Evolutionary conservation across 2,797 vertebrate species (phyloP).

Genomic region (Calcarius lapponicus): DNA sequence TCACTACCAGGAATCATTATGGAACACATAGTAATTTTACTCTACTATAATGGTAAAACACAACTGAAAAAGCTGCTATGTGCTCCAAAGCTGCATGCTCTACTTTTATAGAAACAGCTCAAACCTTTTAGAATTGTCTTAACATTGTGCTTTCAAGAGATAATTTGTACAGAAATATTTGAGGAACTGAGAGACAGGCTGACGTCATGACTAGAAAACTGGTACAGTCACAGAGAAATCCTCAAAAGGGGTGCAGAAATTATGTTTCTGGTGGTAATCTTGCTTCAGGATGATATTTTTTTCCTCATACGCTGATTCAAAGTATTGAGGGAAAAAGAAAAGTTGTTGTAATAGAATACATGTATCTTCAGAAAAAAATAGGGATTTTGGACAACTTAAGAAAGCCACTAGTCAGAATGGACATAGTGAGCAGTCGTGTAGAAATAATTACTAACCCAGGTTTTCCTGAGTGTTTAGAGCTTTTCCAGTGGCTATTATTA

Average conservation of each 20-base stretch:
- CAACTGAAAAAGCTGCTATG: not conserved
- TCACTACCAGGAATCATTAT: not conserved
- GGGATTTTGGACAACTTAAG: fast-evolving
- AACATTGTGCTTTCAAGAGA: not conserved
- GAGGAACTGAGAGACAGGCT: not conserved
- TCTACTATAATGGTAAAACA: not conserved
- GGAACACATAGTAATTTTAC: not conserved
- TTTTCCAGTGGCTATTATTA: not conserved
- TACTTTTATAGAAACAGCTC: not conserved
- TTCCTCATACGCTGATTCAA: not conserved
- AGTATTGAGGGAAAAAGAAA: not conserved
- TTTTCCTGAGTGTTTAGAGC: not conserved
- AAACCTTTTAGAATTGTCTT: not conserved
- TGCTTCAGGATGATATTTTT: not conserved
- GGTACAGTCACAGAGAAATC: not conserved
- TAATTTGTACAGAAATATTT: not conserved
- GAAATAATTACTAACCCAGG: not conserved
- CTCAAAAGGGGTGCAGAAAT: not conserved
- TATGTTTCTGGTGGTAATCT: not conserved
- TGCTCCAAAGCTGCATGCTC: not conserved
- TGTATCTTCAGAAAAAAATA: not conserved
- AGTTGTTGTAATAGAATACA: not conserved
- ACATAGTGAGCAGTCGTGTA: not conserved
- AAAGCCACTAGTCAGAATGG: not conserved
- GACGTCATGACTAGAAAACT: not conserved